These are phyloP conservation scores for Menidia menidia DNA, from an alignment of 2,797 vertebrate species.

Conservation along the genomic window DNA sequence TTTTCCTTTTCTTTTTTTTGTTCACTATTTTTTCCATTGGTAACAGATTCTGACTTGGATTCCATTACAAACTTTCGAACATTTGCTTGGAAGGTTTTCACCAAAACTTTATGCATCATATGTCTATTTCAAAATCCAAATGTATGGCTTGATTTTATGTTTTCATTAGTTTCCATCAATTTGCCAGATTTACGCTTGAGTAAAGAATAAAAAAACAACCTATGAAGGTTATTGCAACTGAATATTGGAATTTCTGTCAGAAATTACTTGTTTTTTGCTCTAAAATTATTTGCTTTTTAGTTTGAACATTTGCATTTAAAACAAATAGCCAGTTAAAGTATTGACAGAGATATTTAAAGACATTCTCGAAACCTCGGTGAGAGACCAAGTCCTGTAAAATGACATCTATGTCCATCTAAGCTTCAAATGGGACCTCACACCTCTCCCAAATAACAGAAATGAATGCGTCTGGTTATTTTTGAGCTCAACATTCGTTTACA, in stretches of 20 bases:
- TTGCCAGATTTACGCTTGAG: no score
- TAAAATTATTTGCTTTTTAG: not conserved
- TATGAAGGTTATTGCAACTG: not conserved
- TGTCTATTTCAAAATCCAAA: not conserved
- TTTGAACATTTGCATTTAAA: not conserved
- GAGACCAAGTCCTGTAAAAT: no score
- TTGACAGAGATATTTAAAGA: no score
- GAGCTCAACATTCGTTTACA: not conserved
- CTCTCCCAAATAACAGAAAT: not conserved
- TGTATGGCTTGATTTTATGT: not conserved
- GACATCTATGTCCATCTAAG: no score
- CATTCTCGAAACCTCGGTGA: no score
- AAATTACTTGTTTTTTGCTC: slow-evolving; percentile 17
- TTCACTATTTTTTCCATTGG: not conserved
- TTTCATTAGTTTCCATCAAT: not conserved
- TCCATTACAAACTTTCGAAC: slow-evolving; percentile 10
- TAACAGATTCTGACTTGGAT: slow-evolving; percentile 18
- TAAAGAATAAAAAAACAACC: not conserved
- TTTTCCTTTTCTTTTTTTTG: slow-evolving; percentile 16
- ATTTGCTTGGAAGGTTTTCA: slow-evolving; percentile 1
- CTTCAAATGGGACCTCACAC: not conserved
- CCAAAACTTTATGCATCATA: not conserved
- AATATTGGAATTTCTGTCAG: not conserved
- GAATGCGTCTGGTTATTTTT: not conserved
- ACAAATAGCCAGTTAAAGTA: no score